Conservation (phyloP, 2,888 invertebrate species). For the Nematopogon swammerdamellus region DNA sequence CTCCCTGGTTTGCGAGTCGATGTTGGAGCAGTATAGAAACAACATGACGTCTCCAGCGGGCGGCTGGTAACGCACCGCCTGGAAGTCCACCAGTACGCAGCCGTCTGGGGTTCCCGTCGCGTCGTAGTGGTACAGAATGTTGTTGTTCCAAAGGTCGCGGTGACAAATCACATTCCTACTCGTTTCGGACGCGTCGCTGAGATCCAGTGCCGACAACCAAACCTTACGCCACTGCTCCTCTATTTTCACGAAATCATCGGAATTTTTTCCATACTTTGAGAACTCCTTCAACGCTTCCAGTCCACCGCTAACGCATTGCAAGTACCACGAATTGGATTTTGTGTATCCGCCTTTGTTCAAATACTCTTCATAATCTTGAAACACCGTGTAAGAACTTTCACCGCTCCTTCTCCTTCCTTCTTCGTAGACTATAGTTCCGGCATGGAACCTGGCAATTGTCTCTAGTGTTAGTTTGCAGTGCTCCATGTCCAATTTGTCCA, state of each 20-base stretch:
- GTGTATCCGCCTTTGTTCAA: constrained; percentile 27
- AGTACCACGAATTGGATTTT: constrained; percentile 26
- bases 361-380: constrained; percentile 24
- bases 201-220: constrained; percentile 25
- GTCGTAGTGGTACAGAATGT: constrained; percentile 53
- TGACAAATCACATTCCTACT: constrained; percentile 55
- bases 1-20: constrained; percentile 43
- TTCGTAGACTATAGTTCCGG: constrained; percentile 50
- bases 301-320: constrained; percentile 33
- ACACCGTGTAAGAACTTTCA: constrained; percentile 19
- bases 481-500: constrained; percentile 34
- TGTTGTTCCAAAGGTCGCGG: constrained; percentile 63
- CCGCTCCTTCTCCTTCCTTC: constrained; percentile 17
- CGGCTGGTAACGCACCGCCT: constrained; percentile 62
- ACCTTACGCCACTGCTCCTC: constrained; percentile 26
- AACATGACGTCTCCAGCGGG: constrained; percentile 62
- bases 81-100: constrained; percentile 67
- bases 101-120: constrained; percentile 37
- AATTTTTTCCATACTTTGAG: constrained; percentile 26
- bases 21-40: constrained; percentile 52
- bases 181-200: constrained; percentile 24
- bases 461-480: constrained; percentile 43
- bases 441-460: constrained; percentile 47
- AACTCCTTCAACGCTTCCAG: constrained; percentile 27
- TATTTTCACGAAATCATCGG: constrained; percentile 18